These are phyloP conservation scores for Drosophila willistoni DNA, from an alignment of 1,140 invertebrate species.

Conservation along the genomic window DNA sequence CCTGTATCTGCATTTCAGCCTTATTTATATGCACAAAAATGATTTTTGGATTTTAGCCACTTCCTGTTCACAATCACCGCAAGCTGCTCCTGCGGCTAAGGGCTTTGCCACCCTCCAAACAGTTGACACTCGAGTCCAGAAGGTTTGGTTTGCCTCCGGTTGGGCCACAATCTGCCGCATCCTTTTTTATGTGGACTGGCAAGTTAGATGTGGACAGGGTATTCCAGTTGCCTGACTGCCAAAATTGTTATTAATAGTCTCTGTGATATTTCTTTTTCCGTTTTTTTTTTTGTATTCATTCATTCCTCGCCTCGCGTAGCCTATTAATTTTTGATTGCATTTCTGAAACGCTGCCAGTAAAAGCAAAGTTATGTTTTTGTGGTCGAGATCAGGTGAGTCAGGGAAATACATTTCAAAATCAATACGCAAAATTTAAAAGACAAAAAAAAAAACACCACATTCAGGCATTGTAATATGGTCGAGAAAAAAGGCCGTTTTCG, in stretches of 20 bases:
- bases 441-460: neutral
- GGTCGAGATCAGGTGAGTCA: constrained; percentile 36
- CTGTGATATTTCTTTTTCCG: constrained; percentile 35
- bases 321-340: constrained; percentile 59
- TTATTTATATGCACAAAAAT: constrained; percentile 39
- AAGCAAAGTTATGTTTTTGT: constrained; percentile 46
- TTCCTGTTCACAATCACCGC: constrained; percentile 30
- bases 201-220: constrained; percentile 7
- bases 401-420: constrained; percentile 20
- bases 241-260: constrained; percentile 61
- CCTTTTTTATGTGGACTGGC: constrained; percentile 27
- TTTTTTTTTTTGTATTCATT: constrained; percentile 26
- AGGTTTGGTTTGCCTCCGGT: constrained; percentile 21
- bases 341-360: constrained; percentile 27
- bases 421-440: constrained; percentile 19
- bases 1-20: constrained; percentile 28
- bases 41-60: constrained; percentile 33
- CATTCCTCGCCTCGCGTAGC: constrained; percentile 18
- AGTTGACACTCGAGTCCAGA: constrained; percentile 30
- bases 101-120: constrained; percentile 6
- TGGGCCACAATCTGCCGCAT: constrained; percentile 4
- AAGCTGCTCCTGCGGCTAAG: constrained; percentile 26
- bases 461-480: constrained; percentile 2
- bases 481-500: neutral
- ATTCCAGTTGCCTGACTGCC: constrained; percentile 41